A percentile compares a stretch with the other conserved stretches of the same genome.
Conservation (phyloP, 2,888 invertebrate genomes). For the Eristalinus sepulchralis region DNA sequence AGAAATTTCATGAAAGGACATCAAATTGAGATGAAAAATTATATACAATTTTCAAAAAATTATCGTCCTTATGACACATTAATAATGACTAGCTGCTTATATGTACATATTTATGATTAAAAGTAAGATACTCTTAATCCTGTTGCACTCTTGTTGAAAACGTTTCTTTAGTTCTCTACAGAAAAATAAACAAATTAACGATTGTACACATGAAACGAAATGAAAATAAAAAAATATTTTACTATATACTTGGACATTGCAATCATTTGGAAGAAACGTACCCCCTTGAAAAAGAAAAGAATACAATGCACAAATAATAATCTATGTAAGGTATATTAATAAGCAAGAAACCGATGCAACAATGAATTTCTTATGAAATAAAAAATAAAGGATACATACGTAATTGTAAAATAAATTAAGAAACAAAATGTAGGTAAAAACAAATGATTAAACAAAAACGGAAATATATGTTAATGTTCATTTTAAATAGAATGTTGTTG, state of each 20-base stretch:
- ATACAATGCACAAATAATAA: slow-evolving; percentile 46
- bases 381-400: slow-evolving; percentile 17
- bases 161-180: slow-evolving; percentile 38
- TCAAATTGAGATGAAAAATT: background rate
- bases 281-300: slow-evolving; percentile 4
- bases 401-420: slow-evolving; percentile 14
- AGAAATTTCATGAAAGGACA: background rate
- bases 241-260: slow-evolving; percentile 63
- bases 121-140: background rate
- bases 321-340: slow-evolving; percentile 10
- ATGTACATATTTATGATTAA: background rate
- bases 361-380: slow-evolving; percentile 39
- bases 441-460: slow-evolving; percentile 1
- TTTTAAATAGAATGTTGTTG: slow-evolving; percentile 8
- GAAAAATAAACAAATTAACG: slow-evolving; percentile 35
- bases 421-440: slow-evolving; percentile 17
- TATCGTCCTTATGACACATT: background rate
- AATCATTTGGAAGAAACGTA: slow-evolving; percentile 60
- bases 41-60: background rate
- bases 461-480: slow-evolving; percentile 20
- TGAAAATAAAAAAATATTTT: slow-evolving; percentile 64
- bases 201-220: slow-evolving; percentile 48
- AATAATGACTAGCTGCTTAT: background rate
- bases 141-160: slow-evolving; percentile 56
- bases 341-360: slow-evolving; percentile 37